A percentile compares a stretch with the other conserved stretches of the same genome.
Evolutionary conservation across 2,113 vertebrate species (phyloP).

Genomic region (Larimichthys polyactis): DNA sequence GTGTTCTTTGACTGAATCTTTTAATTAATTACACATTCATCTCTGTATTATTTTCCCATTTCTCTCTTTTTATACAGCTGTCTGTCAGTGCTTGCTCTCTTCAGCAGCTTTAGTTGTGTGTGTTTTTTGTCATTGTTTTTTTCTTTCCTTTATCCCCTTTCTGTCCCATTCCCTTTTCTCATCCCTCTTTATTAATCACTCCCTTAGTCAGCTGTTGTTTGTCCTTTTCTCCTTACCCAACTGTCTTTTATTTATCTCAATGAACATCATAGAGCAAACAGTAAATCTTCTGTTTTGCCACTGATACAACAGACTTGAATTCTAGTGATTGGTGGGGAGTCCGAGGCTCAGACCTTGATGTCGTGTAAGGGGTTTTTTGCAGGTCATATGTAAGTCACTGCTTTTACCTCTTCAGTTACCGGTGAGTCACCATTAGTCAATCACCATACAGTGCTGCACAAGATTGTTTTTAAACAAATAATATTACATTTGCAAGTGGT

Average conservation of each 20-base stretch:
- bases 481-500: not conserved
- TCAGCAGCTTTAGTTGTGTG: not conserved
- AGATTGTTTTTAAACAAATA: not conserved
- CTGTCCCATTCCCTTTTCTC: not conserved
- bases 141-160: slow-evolving; percentile 15
- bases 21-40: not conserved
- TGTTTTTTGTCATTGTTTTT: not conserved
- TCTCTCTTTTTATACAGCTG: not conserved
- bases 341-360: not conserved
- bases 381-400: not conserved
- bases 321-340: not conserved
- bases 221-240: not conserved
- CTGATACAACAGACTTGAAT: not conserved
- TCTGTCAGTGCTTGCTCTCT: not conserved
- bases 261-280: not conserved
- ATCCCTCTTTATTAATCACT: slow-evolving; percentile 1
- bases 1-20: not conserved
- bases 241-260: not conserved
- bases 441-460: not conserved
- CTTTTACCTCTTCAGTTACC: not conserved
- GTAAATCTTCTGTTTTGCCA: not conserved
- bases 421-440: not conserved
- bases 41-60: not conserved
- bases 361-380: not conserved
- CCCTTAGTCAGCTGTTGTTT: not conserved